Percentiles rank a stretch among this genome's conserved stretches.
These are phyloP conservation scores for Agrilus planipennis DNA, from an alignment of 1,140 invertebrate species.

Conservation along the genomic window DNA sequence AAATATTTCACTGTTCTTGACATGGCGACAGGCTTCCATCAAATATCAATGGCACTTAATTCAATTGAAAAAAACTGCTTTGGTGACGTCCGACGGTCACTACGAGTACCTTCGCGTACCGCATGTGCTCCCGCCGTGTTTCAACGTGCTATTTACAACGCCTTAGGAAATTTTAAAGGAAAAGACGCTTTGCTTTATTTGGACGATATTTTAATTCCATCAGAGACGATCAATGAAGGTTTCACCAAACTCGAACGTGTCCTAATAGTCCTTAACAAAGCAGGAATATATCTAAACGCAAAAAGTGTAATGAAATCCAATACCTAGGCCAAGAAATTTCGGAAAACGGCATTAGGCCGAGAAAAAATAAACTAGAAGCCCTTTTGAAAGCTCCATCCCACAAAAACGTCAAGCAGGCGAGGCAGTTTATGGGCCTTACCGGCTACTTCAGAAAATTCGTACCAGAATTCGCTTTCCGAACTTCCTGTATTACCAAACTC, in stretches of 20 bases:
- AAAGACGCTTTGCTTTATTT: conserved; percentile 10
- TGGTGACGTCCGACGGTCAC: conserved; percentile 20
- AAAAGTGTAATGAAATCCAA: conserved; percentile 10
- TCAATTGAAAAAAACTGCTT: conserved; percentile 25
- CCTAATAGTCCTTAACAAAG: conserved; percentile 1
- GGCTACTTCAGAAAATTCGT: conserved; percentile 10
- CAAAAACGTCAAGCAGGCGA: neutral
- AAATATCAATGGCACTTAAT: conserved; percentile 24
- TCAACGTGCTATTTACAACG: conserved; percentile 12
- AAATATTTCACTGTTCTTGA: conserved; percentile 23
- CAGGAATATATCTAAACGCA: conserved; percentile 7
- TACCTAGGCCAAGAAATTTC: conserved; percentile 14
- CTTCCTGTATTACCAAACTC: too few relatives aligned
- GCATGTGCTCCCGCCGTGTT: conserved; percentile 25
- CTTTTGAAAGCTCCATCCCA: conserved; percentile 3
- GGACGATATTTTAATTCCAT: conserved; percentile 14
- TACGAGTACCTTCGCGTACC: conserved; percentile 25
- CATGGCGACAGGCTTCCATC: conserved; percentile 20
- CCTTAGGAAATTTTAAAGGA: conserved; percentile 5
- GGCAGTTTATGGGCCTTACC: conserved; percentile 8
- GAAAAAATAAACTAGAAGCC: conserved; percentile 1
- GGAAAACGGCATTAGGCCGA: conserved; percentile 6
- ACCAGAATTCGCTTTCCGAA: conserved; percentile 7
- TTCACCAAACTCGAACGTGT: conserved; percentile 9
- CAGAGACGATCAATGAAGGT: conserved; percentile 3